Percentiles rank a stretch among this genome's conserved stretches.
Evolutionary conservation across 2,113 vertebrate genomes (phyloP).

Genomic region (Ramphastos sulfuratus): DNA sequence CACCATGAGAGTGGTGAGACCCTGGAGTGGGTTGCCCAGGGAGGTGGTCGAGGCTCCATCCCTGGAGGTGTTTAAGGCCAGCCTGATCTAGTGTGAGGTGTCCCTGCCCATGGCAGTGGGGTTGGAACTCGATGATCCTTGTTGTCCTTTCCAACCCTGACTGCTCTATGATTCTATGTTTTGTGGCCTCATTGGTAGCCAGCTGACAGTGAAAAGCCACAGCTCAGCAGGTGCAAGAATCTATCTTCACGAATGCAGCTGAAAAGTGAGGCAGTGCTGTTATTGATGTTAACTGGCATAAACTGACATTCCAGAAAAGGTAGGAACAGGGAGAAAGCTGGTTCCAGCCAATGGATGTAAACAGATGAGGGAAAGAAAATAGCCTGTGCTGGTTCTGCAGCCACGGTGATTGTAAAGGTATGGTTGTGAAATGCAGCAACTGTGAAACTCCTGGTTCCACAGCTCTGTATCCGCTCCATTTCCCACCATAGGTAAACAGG

Average conservation of each 20-base stretch:
- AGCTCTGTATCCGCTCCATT: accelerated
- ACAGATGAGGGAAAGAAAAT: background rate
- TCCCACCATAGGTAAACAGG: background rate
- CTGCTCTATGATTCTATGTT: background rate
- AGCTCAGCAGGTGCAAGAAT: background rate
- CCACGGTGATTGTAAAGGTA: background rate
- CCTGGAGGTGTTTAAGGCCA: too few species aligned
- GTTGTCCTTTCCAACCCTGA: too few species aligned
- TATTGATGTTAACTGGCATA: background rate
- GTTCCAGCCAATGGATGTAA: background rate
- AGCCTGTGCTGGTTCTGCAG: background rate
- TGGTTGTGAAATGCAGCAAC: accelerated
- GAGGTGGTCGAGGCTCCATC: too few species aligned
- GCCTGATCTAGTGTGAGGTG: too few species aligned
- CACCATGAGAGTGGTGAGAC: too few species aligned
- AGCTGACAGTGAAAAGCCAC: background rate
- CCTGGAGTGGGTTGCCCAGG: too few species aligned
- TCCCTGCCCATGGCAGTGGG: too few species aligned
- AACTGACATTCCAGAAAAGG: background rate
- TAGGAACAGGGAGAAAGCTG: background rate
- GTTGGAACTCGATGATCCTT: too few species aligned
- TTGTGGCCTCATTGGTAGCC: background rate
- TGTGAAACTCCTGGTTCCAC: background rate
- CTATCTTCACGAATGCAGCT: background rate
- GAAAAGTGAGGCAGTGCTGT: background rate